Evolutionary conservation across 2,888 invertebrate genomes (phyloP).

Genomic region (Apeira syringaria): DNA sequence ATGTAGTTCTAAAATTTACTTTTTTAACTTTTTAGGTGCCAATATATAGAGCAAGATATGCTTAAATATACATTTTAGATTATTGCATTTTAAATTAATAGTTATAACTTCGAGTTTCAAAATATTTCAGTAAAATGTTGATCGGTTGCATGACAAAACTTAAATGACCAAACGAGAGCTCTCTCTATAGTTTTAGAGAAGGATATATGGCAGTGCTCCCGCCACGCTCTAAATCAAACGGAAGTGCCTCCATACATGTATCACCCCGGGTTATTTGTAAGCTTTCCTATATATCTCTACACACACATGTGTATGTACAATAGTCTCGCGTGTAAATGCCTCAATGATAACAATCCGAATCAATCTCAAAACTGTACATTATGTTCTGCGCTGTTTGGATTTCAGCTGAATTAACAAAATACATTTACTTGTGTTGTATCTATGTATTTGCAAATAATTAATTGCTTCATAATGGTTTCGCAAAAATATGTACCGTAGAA

Average conservation of each 20-base stretch:
- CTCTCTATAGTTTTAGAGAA: slow-evolving; percentile 18
- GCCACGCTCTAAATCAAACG: slow-evolving; percentile 22
- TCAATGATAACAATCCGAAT: slow-evolving; percentile 13
- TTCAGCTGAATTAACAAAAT: slow-evolving; percentile 16
- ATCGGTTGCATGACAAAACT: too few species aligned
- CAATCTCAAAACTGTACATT: slow-evolving; percentile 16
- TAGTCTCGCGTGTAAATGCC: slow-evolving; percentile 5
- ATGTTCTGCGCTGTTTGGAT: slow-evolving; percentile 15
- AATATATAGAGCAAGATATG: too few species aligned
- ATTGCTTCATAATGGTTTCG: slow-evolving; percentile 4
- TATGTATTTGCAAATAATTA: slow-evolving; percentile 13
- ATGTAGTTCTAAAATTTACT: too few species aligned
- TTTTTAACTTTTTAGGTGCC: too few species aligned
- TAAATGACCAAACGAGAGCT: too few species aligned
- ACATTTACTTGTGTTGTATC: slow-evolving; percentile 12
- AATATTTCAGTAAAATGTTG: too few species aligned
- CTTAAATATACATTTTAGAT: too few species aligned
- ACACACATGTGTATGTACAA: slow-evolving; percentile 8
- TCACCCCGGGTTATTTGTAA: slow-evolving; percentile 23
- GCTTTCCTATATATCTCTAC: neutral
- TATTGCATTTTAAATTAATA: too few species aligned
- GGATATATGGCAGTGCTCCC: slow-evolving; percentile 13
- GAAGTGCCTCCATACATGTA: slow-evolving; percentile 18
- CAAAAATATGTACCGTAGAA: too few species aligned
- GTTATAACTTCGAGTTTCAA: too few species aligned